phyloP scores from a whole-genome alignment of 2,888 invertebrate genomes.

The Villa cingulata region DNA sequence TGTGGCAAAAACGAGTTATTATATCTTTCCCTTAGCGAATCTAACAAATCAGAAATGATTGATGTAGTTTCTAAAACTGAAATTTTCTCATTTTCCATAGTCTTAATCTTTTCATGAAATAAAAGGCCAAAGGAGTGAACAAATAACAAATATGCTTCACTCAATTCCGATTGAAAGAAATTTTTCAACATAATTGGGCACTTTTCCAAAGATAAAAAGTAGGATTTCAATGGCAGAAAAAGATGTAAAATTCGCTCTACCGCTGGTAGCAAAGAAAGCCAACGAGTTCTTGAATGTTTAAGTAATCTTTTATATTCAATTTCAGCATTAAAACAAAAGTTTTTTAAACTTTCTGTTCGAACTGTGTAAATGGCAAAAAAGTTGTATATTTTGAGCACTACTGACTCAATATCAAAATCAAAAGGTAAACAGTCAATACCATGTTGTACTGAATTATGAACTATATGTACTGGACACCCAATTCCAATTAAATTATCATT shows the following conservation, averaged over 20 bases:
- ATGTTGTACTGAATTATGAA: conserved; percentile 11
- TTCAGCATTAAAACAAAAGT: not conserved
- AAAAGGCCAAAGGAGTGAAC: no score
- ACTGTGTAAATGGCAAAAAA: conserved; percentile 3
- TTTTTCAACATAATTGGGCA: no score
- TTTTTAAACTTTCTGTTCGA: conserved; percentile 1
- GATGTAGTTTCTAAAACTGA: no score
- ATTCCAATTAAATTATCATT: conserved; percentile 5
- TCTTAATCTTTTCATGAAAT: no score
- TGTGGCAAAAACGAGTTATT: no score
- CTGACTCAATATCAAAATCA: conserved; percentile 4
- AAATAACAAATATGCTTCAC: no score
- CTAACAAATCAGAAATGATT: no score
- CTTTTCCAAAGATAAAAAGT: conserved; percentile 1
- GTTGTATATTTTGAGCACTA: conserved; percentile 5
- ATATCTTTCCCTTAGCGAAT: no score
- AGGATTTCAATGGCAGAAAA: not conserved
- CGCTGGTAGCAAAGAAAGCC: not conserved
- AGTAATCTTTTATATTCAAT: conserved; percentile 1
- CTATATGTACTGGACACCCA: conserved; percentile 11
- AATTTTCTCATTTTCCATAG: no score
- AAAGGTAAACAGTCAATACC: conserved; percentile 11
- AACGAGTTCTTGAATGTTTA: not conserved
- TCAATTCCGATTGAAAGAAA: no score
- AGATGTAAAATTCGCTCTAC: not conserved